These are phyloP conservation scores for Pogonomyrmex californicus DNA, from an alignment of 1,140 invertebrate genomes.

Conservation along the genomic window DNA sequence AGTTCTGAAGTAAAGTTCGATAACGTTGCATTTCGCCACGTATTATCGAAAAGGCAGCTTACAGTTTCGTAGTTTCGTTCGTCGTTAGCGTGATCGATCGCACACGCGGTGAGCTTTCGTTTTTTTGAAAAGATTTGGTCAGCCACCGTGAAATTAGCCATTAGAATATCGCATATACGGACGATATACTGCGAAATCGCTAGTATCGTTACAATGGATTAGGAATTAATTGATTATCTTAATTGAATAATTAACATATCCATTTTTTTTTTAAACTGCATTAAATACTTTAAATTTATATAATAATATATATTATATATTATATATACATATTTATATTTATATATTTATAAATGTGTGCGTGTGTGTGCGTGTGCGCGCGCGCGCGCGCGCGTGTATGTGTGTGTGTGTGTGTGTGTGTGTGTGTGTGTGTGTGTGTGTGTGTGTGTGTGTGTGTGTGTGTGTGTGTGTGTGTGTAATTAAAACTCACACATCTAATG, in stretches of 20 bases:
- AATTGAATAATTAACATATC: background rate
- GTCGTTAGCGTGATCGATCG: conserved; percentile 22
- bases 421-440: background rate
- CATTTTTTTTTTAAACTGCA: background rate
- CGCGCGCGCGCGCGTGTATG: no score
- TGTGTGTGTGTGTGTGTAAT: background rate
- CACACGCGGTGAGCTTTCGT: background rate
- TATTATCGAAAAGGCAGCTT: conserved; percentile 37
- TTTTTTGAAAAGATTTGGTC: conserved; percentile 31
- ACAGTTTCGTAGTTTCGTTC: conserved; percentile 16
- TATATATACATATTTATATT: no score
- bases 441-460: background rate
- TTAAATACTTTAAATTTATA: background rate
- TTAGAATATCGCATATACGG: background rate
- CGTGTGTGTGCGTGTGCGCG: background rate
- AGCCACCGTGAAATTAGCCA: conserved; percentile 43
- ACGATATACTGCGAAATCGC: background rate
- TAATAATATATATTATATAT: no score
- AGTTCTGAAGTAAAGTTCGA: conserved; percentile 33
- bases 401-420: background rate
- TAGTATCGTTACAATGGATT: background rate
- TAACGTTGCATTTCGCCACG: background rate
- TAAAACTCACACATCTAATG: background rate
- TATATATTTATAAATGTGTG: no score
- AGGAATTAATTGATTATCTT: conserved; percentile 4